Evolutionary conservation across 2,888 invertebrate genomes (phyloP).

Genomic region (Caenorhabditis sp.): DNA sequence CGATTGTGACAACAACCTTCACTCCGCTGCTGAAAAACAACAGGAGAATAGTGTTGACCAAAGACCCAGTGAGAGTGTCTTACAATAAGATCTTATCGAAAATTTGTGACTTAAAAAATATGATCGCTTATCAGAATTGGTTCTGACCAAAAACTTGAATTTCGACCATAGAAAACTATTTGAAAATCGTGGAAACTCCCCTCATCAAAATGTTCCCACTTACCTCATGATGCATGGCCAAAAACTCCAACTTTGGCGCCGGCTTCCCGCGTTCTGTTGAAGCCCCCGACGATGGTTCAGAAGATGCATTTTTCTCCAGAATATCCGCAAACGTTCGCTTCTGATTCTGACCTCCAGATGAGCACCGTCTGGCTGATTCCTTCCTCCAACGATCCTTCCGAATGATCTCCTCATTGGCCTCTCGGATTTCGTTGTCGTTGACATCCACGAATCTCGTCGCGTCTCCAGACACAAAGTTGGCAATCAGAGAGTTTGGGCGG

Average conservation of each 20-base stretch:
- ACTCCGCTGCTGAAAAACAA: not conserved
- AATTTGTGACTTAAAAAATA: no score
- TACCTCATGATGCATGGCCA: slow-evolving; percentile 81
- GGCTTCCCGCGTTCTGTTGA: slow-evolving; percentile 31
- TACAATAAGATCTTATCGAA: no score
- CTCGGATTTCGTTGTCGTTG: slow-evolving; percentile 82
- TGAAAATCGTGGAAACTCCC: no score
- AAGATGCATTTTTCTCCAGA: slow-evolving; percentile 45
- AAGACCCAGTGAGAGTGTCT: not conserved
- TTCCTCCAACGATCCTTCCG: slow-evolving; percentile 68
- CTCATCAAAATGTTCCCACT: slow-evolving; percentile 31
- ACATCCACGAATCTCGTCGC: slow-evolving; percentile 75
- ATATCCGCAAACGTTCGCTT: slow-evolving; percentile 81
- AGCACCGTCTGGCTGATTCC: slow-evolving; percentile 26
- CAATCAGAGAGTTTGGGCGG: slow-evolving; percentile 76
- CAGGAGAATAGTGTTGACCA: slow-evolving; percentile 1
- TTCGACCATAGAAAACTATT: no score
- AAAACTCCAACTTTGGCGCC: slow-evolving; percentile 79
- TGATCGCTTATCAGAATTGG: no score
- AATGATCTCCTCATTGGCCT: slow-evolving; percentile 48
- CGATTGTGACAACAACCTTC: not conserved
- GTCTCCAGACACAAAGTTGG: slow-evolving; percentile 76
- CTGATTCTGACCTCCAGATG: slow-evolving; percentile 57
- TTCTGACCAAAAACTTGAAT: no score
- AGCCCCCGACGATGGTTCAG: not conserved